Base-by-base conservation (phyloP, 2,888 invertebrate species). In the Ypsolopha scabrella region DNA sequence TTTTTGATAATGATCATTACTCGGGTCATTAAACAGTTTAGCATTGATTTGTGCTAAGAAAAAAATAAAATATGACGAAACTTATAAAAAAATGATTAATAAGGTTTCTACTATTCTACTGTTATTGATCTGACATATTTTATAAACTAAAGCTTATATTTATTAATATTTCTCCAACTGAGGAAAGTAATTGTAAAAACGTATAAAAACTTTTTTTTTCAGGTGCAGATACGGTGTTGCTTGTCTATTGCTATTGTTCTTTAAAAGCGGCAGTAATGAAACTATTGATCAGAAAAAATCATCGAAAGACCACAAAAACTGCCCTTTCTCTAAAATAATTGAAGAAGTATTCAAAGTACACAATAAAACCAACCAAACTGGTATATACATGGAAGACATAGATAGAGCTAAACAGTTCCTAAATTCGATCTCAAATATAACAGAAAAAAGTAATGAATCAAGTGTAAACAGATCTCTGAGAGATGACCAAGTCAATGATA, bases 371-470 rank as follows among this genome's bases (percentile, higher is more conserved):
- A 64, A 67, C 13, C 58, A 64, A 11, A 60, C 55, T 47, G 64
- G 64, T 8, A 59, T 58, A 24, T 55, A 60, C 6, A 50, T 65
- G 6, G 70, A 71, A 61, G 72, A 74, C 47, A 61, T 75, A 80
- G 65, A 89, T 83, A 64, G 90, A 88, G 75, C 91, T 74, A 61
- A 83, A 76, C 55, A 88, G 86, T 65, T 92, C 39, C 53, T 82
- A 8, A 74, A 89, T 63, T 80, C 89, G 37, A 87, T 90, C 78
- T 91, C 91, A 73, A 81, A 87, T 71, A 64, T 75, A 1, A 70
- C 74, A 14, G 60, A 58, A 6, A 60, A 57, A 39, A 68, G 70
- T 48, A 68, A 67, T 41, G 41, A 14, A 39, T 34, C 13, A 37
- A 70, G 69, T 47, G 61, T 64, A 6, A 70, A 75, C 51, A 64